Conservation (phyloP, 1,140 invertebrate species). For the Potamilus streckersoni region DNA sequence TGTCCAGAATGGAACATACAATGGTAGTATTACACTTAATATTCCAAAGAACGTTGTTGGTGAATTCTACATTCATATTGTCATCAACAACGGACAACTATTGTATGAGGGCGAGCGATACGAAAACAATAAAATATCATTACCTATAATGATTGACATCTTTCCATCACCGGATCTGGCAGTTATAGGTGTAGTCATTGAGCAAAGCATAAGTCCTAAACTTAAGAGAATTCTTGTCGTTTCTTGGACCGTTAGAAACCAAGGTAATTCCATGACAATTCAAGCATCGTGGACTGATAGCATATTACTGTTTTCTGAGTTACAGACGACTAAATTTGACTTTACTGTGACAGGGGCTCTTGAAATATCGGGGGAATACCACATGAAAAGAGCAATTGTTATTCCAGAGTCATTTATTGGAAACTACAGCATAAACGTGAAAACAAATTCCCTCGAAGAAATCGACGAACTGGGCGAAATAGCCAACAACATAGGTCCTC, state of each 20-base stretch:
- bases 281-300: not conserved
- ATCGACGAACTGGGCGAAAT: slow-evolving; percentile 1
- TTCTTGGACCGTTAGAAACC: slow-evolving; percentile 9
- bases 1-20: not conserved
- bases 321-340: not conserved
- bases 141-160: too few relatives aligned
- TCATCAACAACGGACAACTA: not conserved
- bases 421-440: not conserved
- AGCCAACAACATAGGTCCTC: slow-evolving; percentile 5
- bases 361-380: not conserved
- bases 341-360: not conserved
- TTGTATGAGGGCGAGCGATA: slow-evolving; percentile 1
- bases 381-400: not conserved
- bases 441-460: not conserved
- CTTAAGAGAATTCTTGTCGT: not conserved
- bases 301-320: not conserved
- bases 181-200: not conserved
- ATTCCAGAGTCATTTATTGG: not conserved
- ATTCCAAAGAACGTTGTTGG: slow-evolving; percentile 2
- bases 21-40: not conserved
- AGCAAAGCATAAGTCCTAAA: too few relatives aligned
- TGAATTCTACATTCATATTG: not conserved
- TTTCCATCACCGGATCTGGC: too few relatives aligned
- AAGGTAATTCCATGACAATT: slow-evolving; percentile 6
- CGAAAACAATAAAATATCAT: too few relatives aligned